These are phyloP conservation scores for Pelagia noctiluca DNA, from an alignment of 30 jellyfish, hydroid and myxozoan genomes.

Conservation along the genomic window DNA sequence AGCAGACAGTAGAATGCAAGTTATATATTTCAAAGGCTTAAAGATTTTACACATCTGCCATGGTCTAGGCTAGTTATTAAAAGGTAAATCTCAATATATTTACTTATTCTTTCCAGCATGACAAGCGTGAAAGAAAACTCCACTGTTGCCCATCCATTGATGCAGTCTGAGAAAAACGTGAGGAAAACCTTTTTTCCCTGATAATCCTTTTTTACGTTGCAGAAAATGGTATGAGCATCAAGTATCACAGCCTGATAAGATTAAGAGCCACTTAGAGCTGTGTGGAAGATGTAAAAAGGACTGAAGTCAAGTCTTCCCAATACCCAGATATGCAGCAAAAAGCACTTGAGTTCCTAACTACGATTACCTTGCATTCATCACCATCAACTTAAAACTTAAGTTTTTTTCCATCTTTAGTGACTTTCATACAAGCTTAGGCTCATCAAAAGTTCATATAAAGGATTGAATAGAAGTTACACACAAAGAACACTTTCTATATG, in stretches of 20 bases:
- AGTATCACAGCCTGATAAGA: not conserved
- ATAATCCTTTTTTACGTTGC: not conserved
- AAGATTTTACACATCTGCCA: not conserved
- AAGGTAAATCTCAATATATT: not conserved
- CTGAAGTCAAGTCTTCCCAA: not conserved
- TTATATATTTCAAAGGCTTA: not conserved
- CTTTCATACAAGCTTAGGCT: too few relatives aligned
- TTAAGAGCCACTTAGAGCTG: not conserved
- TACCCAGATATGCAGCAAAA: not conserved
- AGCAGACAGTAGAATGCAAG: not conserved
- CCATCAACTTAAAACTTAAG: too few relatives aligned
- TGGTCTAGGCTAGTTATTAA: not conserved
- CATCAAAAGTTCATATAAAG: too few relatives aligned
- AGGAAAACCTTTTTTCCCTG: too few relatives aligned
- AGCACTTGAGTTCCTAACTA: not conserved
- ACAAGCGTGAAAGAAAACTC: slow-evolving; percentile 40
- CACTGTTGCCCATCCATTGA: slow-evolving; percentile 58
- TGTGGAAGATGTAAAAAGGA: not conserved
- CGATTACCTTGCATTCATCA: too few relatives aligned
- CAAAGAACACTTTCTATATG: too few relatives aligned
- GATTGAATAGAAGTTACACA: too few relatives aligned
- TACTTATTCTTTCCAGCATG: slow-evolving; percentile 14
- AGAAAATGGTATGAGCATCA: not conserved
- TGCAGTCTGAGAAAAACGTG: slow-evolving; percentile 72
- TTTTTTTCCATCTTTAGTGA: too few relatives aligned